phyloP scores from a whole-genome alignment of 37 sponge, comb jelly and placozoan genomes.

The Beroe ovata region DNA sequence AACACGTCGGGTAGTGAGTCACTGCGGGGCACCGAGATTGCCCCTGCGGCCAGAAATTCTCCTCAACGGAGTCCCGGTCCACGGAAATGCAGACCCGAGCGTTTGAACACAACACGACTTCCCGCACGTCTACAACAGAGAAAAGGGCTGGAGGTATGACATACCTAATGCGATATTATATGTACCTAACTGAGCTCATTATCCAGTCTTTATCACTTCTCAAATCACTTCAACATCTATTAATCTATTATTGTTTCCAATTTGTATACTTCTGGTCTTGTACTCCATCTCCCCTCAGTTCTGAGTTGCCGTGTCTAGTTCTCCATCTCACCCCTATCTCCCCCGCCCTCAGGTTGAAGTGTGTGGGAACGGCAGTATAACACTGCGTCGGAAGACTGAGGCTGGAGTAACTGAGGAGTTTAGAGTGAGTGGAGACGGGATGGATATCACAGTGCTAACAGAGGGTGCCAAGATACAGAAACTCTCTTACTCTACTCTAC shows the following conservation, averaged over 20 bases:
- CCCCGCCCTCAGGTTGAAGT: conserved; percentile 28
- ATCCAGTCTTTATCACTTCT: no score
- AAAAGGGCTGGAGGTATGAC: conserved; percentile 8
- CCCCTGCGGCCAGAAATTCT: background rate
- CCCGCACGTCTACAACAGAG: conserved; percentile 19
- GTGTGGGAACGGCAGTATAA: background rate
- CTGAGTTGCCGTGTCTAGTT: no score
- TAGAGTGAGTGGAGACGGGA: conserved; percentile 19
- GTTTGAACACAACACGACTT: conserved; percentile 31
- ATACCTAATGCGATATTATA: no score
- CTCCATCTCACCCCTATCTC: no score
- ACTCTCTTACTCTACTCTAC: conserved; percentile 42
- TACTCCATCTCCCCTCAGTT: no score
- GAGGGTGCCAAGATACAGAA: background rate
- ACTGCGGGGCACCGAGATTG: background rate
- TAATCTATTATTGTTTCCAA: no score
- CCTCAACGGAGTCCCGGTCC: background rate
- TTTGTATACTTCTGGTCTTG: no score
- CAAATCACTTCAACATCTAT: no score
- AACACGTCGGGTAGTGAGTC: background rate
- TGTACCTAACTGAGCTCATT: no score
- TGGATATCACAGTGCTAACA: conserved; percentile 22
- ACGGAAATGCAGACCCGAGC: background rate
- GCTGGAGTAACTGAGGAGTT: conserved; percentile 30
- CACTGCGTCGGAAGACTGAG: background rate